Conservation (phyloP, 2,888 invertebrate genomes). For the Agapostemon virescens region DNA sequence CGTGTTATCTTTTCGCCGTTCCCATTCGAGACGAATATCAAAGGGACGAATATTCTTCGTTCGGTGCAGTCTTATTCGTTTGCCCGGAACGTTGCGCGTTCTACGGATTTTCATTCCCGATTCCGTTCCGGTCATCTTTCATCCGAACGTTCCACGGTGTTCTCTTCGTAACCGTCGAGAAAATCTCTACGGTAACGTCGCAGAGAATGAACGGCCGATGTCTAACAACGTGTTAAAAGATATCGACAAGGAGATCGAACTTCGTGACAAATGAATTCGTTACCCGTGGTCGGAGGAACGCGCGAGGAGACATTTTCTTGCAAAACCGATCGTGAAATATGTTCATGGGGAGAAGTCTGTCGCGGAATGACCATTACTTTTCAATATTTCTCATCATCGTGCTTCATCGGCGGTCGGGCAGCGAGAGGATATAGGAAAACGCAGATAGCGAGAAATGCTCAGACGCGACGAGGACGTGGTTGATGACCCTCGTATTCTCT, state of each 20-base stretch:
- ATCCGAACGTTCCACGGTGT: no score
- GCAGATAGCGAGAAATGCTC: conserved; percentile 49
- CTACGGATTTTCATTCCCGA: not conserved
- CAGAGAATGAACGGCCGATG: no score
- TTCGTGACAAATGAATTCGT: conserved; percentile 13
- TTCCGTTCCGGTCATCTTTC: not conserved
- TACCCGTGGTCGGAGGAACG: not conserved
- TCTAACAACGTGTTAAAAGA: not conserved
- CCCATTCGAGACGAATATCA: not conserved
- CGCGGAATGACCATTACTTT: conserved; percentile 54
- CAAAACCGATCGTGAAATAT: conserved; percentile 20
- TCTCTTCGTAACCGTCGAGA: no score
- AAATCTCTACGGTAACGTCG: no score
- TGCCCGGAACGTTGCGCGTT: not conserved
- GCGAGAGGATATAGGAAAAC: conserved; percentile 42
- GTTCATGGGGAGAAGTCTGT: conserved; percentile 6
- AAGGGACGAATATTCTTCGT: not conserved
- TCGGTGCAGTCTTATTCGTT: not conserved
- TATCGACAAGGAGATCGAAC: conserved; percentile 13
- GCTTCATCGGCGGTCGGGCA: conserved; percentile 26
- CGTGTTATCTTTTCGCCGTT: not conserved
- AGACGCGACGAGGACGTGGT: conserved; percentile 22
- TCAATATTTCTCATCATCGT: conserved; percentile 57
- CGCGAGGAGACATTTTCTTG: not conserved
- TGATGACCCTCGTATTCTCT: conserved; percentile 39